A percentile compares a stretch with the other conserved stretches of the same genome.
Conservation (phyloP, 2,113 vertebrate species). For the Pao palembangensis region DNA sequence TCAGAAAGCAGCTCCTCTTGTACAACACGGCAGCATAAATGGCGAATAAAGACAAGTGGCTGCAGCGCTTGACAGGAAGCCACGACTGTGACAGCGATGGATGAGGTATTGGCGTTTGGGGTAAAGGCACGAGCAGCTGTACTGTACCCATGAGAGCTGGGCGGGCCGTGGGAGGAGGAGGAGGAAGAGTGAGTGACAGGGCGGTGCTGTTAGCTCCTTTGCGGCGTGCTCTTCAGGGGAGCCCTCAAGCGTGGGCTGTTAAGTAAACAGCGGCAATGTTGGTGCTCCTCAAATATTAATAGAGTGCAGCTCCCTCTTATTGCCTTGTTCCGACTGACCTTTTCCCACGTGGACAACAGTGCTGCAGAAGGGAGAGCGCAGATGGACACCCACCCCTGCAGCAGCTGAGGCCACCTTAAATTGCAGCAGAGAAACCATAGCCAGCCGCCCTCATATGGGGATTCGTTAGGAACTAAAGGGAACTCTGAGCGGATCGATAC, state of each 20-base stretch:
- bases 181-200: conserved; percentile 57
- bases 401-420: conserved; percentile 1
- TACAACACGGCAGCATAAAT: conserved; percentile 31
- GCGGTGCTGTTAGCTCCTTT: conserved; percentile 51
- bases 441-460: conserved; percentile 34
- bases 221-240: conserved; percentile 50
- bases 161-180: conserved; percentile 1
- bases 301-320: conserved; percentile 44
- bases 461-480: conserved; percentile 74
- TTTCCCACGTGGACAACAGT: too few relatives aligned
- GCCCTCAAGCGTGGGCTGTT: conserved; percentile 66
- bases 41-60: conserved; percentile 25
- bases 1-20: too few relatives aligned
- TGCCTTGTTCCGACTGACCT: conserved; percentile 38
- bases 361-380: too few relatives aligned
- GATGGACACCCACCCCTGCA: neutral
- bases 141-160: conserved; percentile 16
- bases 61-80: conserved; percentile 49
- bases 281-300: conserved; percentile 74
- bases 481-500: conserved; percentile 69
- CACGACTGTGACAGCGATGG: conserved; percentile 43
- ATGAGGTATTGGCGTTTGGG: conserved; percentile 28
- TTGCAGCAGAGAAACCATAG: neutral
- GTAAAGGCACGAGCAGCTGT: conserved; percentile 35
- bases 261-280: conserved; percentile 71